A percentile compares a stretch with the other conserved stretches of the same genome.
These are phyloP conservation scores for Scophthalmus maximus DNA, from an alignment of 2,113 vertebrate genomes.

Conservation along the genomic window DNA sequence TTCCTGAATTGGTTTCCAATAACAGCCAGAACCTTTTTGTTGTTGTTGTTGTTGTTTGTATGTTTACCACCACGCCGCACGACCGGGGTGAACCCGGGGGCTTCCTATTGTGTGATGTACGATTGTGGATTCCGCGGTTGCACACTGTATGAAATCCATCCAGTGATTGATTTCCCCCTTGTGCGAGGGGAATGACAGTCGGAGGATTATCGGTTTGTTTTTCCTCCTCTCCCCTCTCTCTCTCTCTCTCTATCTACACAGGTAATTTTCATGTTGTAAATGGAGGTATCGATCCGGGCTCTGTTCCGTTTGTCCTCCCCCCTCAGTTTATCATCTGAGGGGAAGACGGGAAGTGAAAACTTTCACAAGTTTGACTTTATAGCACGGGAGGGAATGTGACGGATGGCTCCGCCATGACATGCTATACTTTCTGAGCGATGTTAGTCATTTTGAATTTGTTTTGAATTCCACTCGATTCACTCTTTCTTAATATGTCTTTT, in stretches of 20 bases:
- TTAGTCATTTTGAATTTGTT: slow-evolving; percentile 17
- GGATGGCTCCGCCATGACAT: background rate
- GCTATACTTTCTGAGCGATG: slow-evolving; percentile 17
- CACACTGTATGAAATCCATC: slow-evolving; percentile 43
- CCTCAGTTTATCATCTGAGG: slow-evolving; percentile 54
- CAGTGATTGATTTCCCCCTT: slow-evolving; percentile 65
- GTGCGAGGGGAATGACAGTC: slow-evolving; percentile 57
- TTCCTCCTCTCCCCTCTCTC: slow-evolving; percentile 40
- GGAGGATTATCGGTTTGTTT: slow-evolving; percentile 71
- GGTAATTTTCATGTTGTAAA: slow-evolving; percentile 78
- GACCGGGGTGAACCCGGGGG: background rate
- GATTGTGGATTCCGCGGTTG: slow-evolving; percentile 54
- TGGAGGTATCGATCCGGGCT: slow-evolving; percentile 65
- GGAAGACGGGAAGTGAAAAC: slow-evolving; percentile 40
- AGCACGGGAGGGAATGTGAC: slow-evolving; percentile 1
- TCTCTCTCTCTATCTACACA: too few species aligned
- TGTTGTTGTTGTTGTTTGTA: background rate
- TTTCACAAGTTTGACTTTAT: slow-evolving; percentile 37
- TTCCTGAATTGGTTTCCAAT: too few species aligned
- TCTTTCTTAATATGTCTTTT: background rate
- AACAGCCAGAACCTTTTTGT: background rate
- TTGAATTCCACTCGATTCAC: background rate
- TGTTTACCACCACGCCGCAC: slow-evolving; percentile 17
- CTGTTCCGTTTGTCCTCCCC: slow-evolving; percentile 56
- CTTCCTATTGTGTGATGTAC: slow-evolving; percentile 47